phyloP scores from a whole-genome alignment of 1,140 invertebrate species.

The Carposina sasakii region DNA sequence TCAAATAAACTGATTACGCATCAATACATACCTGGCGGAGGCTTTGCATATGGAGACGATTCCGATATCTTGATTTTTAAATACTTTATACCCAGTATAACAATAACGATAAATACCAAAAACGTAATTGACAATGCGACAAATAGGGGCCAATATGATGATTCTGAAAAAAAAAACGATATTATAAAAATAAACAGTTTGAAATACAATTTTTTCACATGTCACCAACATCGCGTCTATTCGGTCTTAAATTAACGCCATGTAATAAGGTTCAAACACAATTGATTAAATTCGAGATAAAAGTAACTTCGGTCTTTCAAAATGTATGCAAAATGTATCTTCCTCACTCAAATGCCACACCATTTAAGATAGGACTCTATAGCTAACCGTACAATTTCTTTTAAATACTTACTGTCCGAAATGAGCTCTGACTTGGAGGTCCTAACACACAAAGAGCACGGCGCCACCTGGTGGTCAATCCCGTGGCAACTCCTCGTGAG shows the following conservation, averaged over 20 bases:
- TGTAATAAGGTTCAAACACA: too few species aligned
- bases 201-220: too few species aligned
- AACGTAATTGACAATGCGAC: slow-evolving; percentile 55
- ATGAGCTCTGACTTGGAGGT: slow-evolving; percentile 56
- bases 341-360: too few species aligned
- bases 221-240: too few species aligned
- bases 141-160: slow-evolving; percentile 57
- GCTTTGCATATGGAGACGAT: slow-evolving; percentile 59
- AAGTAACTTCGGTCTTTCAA: too few species aligned
- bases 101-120: slow-evolving; percentile 57
- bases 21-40: slow-evolving; percentile 52
- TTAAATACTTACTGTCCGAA: slow-evolving; percentile 38
- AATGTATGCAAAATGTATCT: too few species aligned
- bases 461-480: slow-evolving; percentile 55
- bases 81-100: slow-evolving; percentile 58
- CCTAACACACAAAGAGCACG: slow-evolving; percentile 57
- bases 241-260: too few species aligned
- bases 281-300: too few species aligned
- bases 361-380: neutral
- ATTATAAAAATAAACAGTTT: slow-evolving; percentile 1
- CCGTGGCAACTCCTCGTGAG: slow-evolving; percentile 65
- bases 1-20: too few species aligned
- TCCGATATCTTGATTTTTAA: slow-evolving; percentile 61
- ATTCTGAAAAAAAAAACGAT: slow-evolving; percentile 35
- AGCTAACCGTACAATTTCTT: neutral